A percentile compares a stretch with the other conserved stretches of the same genome.
Conservation (phyloP, 2,888 invertebrate species). For the Belgica antarctica region DNA sequence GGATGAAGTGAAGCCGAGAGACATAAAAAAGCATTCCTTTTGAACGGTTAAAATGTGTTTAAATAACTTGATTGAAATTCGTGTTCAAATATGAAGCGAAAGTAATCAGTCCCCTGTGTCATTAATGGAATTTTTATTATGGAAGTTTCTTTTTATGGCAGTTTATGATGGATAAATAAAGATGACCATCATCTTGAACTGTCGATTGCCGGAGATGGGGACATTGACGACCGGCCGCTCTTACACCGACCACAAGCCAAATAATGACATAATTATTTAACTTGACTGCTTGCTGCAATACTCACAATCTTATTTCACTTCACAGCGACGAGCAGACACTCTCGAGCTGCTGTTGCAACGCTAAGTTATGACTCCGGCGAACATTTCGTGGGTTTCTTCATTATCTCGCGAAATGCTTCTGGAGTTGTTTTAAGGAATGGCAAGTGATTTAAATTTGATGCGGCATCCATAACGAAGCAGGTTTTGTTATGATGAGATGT, state of each 20-base stretch:
- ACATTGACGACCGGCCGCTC: not conserved
- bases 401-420: conserved; percentile 12
- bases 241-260: too few species aligned
- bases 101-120: conserved; percentile 13
- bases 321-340: not conserved
- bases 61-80: conserved; percentile 19
- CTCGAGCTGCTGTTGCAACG: not conserved
- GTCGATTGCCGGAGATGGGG: conserved; percentile 16
- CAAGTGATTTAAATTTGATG: conserved; percentile 7
- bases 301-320: not conserved
- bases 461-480: conserved; percentile 22
- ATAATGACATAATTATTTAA: conserved; percentile 25
- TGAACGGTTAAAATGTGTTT: not conserved
- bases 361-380: not conserved
- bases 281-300: not conserved
- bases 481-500: too few species aligned
- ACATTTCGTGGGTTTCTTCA: conserved; percentile 23
- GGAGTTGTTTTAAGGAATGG: conserved; percentile 28
- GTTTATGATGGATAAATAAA: conserved; percentile 9
- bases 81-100: conserved; percentile 27
- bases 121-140: conserved; percentile 19
- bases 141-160: conserved; percentile 28
- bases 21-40: conserved; percentile 1
- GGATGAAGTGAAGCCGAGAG: not conserved
- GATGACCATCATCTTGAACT: conserved; percentile 31